Percentiles rank a stretch among this genome's conserved stretches.
These are phyloP conservation scores for Ctena decussata DNA, from an alignment of 2,888 invertebrate species.

Conservation along the genomic window DNA sequence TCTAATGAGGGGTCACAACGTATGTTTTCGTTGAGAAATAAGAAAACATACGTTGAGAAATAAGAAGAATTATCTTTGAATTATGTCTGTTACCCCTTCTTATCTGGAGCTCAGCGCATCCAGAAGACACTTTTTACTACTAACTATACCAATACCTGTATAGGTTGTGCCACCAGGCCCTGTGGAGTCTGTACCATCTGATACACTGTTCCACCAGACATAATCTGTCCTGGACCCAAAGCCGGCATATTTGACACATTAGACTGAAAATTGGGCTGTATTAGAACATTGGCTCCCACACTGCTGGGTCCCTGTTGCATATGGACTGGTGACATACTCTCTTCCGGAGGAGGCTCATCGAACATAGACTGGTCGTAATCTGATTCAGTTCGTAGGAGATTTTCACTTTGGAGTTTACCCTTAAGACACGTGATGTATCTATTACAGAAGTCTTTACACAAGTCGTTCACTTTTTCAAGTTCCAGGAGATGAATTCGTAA, in stretches of 20 bases:
- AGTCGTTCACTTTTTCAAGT: conserved; percentile 97
- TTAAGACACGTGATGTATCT: conserved; percentile 96
- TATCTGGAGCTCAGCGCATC: too few species aligned
- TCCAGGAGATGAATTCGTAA: conserved; percentile 96
- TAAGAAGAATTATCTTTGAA: too few species aligned
- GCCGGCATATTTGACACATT: conserved; percentile 82
- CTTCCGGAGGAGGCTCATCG: conserved; percentile 67
- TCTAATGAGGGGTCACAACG: too few species aligned
- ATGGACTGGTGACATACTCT: conserved; percentile 55
- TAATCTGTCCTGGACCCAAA: conserved; percentile 85
- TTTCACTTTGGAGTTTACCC: conserved; percentile 88
- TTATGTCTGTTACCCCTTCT: too few species aligned
- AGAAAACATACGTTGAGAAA: too few species aligned
- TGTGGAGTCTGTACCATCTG: conserved; percentile 88
- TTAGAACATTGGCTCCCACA: conserved; percentile 74
- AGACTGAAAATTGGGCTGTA: conserved; percentile 79
- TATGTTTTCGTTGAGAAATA: too few species aligned
- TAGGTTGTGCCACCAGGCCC: conserved; percentile 87
- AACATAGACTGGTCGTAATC: conserved; percentile 74
- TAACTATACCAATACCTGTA: conserved; percentile 84
- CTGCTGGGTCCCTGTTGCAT: conserved; percentile 59
- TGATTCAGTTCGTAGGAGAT: conserved; percentile 81
- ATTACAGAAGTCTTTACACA: conserved; percentile 98
- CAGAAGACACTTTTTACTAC: too few species aligned
- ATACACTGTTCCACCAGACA: conserved; percentile 87